These are phyloP conservation scores for Pseudochirops cupreus DNA, from an alignment of 2,797 vertebrate genomes.

Conservation along the genomic window DNA sequence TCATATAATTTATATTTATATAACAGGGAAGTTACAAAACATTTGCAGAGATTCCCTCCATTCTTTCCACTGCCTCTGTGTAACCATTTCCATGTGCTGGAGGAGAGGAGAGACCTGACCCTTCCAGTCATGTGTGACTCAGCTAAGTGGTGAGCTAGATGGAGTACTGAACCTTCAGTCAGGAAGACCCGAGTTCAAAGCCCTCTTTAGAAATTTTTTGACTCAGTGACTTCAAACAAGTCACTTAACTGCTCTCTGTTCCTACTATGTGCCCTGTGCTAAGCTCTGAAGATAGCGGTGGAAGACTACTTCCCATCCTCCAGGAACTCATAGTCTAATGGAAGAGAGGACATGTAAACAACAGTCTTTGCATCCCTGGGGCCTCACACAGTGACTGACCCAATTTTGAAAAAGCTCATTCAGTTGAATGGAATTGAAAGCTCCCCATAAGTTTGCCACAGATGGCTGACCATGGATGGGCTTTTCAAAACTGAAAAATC, in stretches of 20 bases:
- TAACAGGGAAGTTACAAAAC: background rate
- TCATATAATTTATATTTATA: background rate
- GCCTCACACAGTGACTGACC: background rate
- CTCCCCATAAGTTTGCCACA: background rate
- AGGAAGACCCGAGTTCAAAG: background rate
- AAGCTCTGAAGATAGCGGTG: background rate
- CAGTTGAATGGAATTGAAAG: background rate
- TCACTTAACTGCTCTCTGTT: background rate
- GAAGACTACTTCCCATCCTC: background rate
- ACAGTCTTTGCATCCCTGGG: background rate
- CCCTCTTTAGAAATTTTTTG: background rate
- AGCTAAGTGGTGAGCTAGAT: background rate
- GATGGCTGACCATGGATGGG: background rate
- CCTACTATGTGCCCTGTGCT: background rate
- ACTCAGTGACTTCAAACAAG: background rate
- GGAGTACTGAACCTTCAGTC: background rate
- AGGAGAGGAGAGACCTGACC: background rate
- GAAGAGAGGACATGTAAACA: background rate
- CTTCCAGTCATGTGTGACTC: background rate
- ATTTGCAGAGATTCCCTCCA: background rate
- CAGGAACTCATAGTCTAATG: background rate
- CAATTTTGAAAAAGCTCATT: background rate
- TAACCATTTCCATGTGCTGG: background rate
- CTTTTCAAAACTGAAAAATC: background rate
- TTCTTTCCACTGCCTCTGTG: background rate